Conservation (phyloP, 2,888 invertebrate genomes). For the Chymomyza fuscimana region DNA sequence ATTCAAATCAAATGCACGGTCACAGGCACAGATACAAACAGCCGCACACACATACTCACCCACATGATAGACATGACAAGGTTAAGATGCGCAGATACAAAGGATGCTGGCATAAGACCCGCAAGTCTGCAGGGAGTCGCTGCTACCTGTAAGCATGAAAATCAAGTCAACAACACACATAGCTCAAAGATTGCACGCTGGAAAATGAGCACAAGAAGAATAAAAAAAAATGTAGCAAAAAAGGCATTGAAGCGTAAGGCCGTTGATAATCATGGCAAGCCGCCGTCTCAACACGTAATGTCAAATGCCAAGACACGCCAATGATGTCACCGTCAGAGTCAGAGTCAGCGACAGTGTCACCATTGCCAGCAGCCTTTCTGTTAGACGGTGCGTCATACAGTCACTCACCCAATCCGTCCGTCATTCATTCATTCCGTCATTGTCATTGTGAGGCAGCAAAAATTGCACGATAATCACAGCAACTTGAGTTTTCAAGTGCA, state of each 20-base stretch:
- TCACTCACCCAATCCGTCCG: background rate
- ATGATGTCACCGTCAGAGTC: background rate
- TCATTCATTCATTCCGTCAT: background rate
- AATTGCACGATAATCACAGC: slow-evolving; percentile 74
- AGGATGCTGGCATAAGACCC: background rate
- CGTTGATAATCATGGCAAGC: slow-evolving; percentile 67
- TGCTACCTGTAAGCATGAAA: slow-evolving; percentile 52
- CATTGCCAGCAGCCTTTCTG: background rate
- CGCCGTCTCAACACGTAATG: slow-evolving; percentile 71
- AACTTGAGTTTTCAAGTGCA: slow-evolving; percentile 70
- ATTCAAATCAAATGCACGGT: slow-evolving; percentile 67
- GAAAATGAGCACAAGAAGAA: slow-evolving; percentile 15
- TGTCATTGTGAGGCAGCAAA: slow-evolving; percentile 18
- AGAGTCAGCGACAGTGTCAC: slow-evolving; percentile 29
- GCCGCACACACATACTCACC: background rate
- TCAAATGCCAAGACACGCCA: slow-evolving; percentile 63
- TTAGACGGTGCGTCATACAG: background rate
- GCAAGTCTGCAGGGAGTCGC: slow-evolving; percentile 14
- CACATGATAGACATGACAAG: slow-evolving; percentile 27
- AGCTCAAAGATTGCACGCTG: background rate
- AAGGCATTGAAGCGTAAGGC: slow-evolving; percentile 72
- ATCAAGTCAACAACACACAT: background rate
- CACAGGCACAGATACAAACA: slow-evolving; percentile 27
- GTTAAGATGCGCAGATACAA: slow-evolving; percentile 35
- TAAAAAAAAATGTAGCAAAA: slow-evolving; percentile 29